These are phyloP conservation scores for Phymastichus coffea DNA, from an alignment of 1,140 invertebrate genomes.

Conservation along the genomic window DNA sequence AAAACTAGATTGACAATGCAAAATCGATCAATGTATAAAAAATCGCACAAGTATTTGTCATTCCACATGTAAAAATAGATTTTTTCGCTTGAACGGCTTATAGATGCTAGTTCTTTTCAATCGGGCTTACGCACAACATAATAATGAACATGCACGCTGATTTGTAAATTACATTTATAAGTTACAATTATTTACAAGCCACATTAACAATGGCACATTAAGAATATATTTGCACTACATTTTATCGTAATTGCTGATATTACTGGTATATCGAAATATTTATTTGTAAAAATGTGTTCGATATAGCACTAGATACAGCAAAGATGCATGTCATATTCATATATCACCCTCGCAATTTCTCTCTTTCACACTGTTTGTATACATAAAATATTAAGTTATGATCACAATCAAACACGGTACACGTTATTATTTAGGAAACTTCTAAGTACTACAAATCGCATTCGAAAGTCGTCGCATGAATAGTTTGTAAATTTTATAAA, in stretches of 20 bases:
- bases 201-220: slow-evolving; percentile 54
- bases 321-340: no score
- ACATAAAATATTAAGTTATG: slow-evolving; percentile 40
- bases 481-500: slow-evolving; percentile 1
- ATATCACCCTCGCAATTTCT: no score
- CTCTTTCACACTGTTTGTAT: slow-evolving; percentile 20
- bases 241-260: slow-evolving; percentile 31
- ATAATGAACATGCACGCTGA: slow-evolving; percentile 26
- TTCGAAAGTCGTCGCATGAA: neutral
- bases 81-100: no score
- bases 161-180: slow-evolving; percentile 34
- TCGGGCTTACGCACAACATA: slow-evolving; percentile 30
- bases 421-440: slow-evolving; percentile 40
- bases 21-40: slow-evolving; percentile 18
- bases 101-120: no score
- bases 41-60: no score
- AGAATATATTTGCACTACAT: slow-evolving; percentile 52
- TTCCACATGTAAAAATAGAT: slow-evolving; percentile 22
- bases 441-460: slow-evolving; percentile 50
- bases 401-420: slow-evolving; percentile 51
- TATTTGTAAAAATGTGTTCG: slow-evolving; percentile 26
- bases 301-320: no score
- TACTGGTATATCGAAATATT: slow-evolving; percentile 20
- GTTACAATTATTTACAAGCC: slow-evolving; percentile 56
- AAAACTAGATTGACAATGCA: slow-evolving; percentile 20